phyloP scores from a whole-genome alignment of 2,888 invertebrate species.

The Hipparchia semele region DNA sequence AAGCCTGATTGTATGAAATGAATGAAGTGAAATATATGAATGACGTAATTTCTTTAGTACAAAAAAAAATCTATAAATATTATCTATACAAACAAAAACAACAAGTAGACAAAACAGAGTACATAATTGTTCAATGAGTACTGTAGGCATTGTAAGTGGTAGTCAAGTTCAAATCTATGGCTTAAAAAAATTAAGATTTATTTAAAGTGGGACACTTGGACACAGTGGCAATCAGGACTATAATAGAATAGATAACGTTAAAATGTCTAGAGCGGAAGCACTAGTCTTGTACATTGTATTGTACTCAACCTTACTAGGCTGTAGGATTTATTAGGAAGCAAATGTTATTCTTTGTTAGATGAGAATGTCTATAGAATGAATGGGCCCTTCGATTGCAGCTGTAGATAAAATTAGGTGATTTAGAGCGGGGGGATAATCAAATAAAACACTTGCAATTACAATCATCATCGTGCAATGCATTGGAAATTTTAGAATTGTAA shows the following conservation, averaged over 20 bases:
- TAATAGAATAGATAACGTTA: not conserved
- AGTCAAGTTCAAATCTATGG: too few species aligned
- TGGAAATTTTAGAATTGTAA: too few species aligned
- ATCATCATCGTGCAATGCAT: not conserved
- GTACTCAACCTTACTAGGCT: slow-evolving; percentile 11
- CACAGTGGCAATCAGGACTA: not conserved
- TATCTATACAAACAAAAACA: too few species aligned
- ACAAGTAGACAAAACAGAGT: too few species aligned
- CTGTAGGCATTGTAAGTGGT: too few species aligned
- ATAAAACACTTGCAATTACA: not conserved
- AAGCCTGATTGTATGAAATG: too few species aligned
- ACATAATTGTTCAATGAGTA: too few species aligned
- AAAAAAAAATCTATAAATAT: too few species aligned
- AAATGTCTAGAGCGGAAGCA: not conserved
- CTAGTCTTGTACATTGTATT: slow-evolving; percentile 19
- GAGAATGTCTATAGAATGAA: slow-evolving; percentile 23
- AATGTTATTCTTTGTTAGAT: slow-evolving; percentile 23
- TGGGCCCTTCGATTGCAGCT: slow-evolving; percentile 19
- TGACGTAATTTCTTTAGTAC: too few species aligned
- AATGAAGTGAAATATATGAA: too few species aligned
- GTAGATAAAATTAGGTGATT: slow-evolving; percentile 3
- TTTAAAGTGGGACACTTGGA: not conserved
- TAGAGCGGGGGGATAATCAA: not conserved
- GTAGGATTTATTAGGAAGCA: slow-evolving; percentile 11
- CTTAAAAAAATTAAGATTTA: too few species aligned